Evolutionary conservation across 2,113 vertebrate genomes (phyloP).

Genomic region (Crypturellus undulatus): DNA sequence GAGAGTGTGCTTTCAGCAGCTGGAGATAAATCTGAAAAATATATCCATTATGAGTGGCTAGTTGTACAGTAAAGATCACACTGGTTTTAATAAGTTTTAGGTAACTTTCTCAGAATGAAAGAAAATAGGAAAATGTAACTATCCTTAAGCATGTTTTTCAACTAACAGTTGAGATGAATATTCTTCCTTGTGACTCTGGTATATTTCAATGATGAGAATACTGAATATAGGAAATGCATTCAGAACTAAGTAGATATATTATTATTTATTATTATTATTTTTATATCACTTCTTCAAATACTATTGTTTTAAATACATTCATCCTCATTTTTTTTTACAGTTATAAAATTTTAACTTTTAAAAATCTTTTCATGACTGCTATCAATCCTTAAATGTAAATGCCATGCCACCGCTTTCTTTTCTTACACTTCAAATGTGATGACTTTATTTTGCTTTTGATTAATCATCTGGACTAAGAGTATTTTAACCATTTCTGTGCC

Average conservation of each 20-base stretch:
- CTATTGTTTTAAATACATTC: background rate
- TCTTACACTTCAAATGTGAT: background rate
- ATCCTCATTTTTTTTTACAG: background rate
- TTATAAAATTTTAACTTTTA: background rate
- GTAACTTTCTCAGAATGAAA: background rate
- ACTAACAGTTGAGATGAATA: background rate
- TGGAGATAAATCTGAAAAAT: background rate
- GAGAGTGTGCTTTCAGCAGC: background rate
- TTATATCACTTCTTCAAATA: background rate
- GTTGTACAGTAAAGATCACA: background rate
- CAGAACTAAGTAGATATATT: background rate
- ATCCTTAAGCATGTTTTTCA: background rate
- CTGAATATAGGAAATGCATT: background rate
- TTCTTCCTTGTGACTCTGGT: background rate
- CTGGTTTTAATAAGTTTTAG: background rate
- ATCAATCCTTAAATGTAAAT: background rate
- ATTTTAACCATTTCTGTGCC: background rate
- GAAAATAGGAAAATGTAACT: background rate
- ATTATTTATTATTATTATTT: too few species aligned
- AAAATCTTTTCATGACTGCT: background rate
- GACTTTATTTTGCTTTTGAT: background rate
- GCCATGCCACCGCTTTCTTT: background rate
- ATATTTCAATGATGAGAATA: background rate
- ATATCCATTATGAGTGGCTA: background rate
- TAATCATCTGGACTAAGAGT: background rate